Evolutionary conservation across 2,113 vertebrate genomes (phyloP).

Genomic region (Monopterus albus): DNA sequence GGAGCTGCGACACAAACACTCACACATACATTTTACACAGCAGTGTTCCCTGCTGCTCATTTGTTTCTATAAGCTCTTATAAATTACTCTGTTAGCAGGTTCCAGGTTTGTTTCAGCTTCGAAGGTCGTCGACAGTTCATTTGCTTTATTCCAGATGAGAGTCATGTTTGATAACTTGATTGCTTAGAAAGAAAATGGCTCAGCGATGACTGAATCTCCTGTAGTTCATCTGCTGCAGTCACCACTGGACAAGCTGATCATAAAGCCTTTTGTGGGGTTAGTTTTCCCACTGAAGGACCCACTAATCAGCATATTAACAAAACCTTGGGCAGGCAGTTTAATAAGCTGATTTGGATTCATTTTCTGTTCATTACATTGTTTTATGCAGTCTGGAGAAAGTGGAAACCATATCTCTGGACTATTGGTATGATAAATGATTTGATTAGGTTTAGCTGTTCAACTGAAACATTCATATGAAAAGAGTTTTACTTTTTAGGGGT

Average conservation of each 20-base stretch:
- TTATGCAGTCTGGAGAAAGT: conserved; percentile 29
- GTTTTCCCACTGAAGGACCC: conserved; percentile 49
- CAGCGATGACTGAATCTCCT: neutral
- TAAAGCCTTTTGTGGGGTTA: conserved; percentile 16
- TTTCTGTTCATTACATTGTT: conserved; percentile 59
- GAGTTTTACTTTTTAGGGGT: no score
- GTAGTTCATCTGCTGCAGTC: neutral
- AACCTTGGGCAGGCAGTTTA: conserved; percentile 38
- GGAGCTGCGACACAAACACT: conserved; percentile 28
- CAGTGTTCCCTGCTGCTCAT: conserved; percentile 34
- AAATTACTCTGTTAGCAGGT: conserved; percentile 52
- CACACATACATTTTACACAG: conserved; percentile 11
- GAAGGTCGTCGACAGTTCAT: neutral
- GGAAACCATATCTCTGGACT: neutral
- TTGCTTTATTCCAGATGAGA: neutral
- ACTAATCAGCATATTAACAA: conserved; percentile 65
- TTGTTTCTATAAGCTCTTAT: conserved; percentile 33
- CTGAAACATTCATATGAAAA: no score
- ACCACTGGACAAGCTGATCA: neutral
- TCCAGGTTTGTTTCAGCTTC: conserved; percentile 28
- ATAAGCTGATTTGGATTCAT: conserved; percentile 49
- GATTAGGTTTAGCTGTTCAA: neutral
- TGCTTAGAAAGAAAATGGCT: neutral
- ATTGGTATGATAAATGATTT: neutral
- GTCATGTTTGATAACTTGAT: conserved; percentile 17